phyloP scores from a whole-genome alignment of 1,140 invertebrate species.

The Drosophila pallidifrons region DNA sequence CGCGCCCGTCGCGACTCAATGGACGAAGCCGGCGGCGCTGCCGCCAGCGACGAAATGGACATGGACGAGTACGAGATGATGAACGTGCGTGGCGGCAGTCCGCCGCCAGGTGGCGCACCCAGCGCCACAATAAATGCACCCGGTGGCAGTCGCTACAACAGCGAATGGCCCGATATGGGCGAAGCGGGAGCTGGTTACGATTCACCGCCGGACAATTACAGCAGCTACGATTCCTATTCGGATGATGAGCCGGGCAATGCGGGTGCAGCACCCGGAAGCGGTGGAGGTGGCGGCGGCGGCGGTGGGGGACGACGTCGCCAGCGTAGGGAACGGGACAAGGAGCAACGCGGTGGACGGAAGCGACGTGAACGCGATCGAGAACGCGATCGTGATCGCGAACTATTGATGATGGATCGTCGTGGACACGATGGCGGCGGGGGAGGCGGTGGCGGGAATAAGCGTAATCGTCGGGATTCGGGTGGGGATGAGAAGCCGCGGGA shows the following conservation, averaged over 20 bases:
- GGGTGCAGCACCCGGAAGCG: conserved; percentile 62
- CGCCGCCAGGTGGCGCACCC: conserved; percentile 83
- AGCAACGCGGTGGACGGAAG: conserved; percentile 45
- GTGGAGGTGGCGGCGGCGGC: neutral
- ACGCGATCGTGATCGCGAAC: conserved; percentile 77
- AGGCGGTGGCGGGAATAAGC: conserved; percentile 62
- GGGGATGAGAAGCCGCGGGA: conserved; percentile 90
- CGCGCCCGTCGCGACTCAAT: conserved; percentile 48
- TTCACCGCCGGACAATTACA: conserved; percentile 79
- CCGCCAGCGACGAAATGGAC: conserved; percentile 67
- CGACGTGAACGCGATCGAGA: conserved; percentile 78
- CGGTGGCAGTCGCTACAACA: conserved; percentile 5
- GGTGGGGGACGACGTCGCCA: conserved; percentile 67
- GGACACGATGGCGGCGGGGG: conserved; percentile 46
- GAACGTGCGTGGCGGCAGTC: conserved; percentile 90
- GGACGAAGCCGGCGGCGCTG: conserved; percentile 23
- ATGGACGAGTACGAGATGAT: conserved; percentile 91
- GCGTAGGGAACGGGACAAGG: conserved; percentile 43
- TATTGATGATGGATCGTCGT: conserved; percentile 74
- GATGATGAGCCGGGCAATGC: conserved; percentile 70
- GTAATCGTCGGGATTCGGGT: conserved; percentile 59
- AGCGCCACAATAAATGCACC: neutral
- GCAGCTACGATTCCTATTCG: conserved; percentile 86
- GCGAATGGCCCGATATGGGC: conserved; percentile 46
- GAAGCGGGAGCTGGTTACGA: conserved; percentile 72